Base-by-base conservation (phyloP, 2,888 invertebrate species). In the Camptogramma bilineatum region DNA sequence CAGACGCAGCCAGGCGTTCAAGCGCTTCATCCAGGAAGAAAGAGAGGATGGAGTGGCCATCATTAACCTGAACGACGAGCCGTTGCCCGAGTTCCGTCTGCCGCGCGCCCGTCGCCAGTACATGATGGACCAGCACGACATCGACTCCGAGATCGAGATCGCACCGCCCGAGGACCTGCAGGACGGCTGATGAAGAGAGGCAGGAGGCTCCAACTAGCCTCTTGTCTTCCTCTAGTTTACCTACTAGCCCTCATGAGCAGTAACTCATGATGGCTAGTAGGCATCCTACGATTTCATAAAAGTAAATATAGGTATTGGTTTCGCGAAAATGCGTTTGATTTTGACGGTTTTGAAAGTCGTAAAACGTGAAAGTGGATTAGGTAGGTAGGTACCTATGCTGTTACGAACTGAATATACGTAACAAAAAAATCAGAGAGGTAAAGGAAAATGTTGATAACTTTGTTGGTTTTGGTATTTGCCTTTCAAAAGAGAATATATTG, bases 51-150 rank as follows among this genome's bases (percentile, higher is more conserved):
- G 83, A 1, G 79, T 88, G 19, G 80, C 80, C 1, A 61, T 89
- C 62, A 65, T 87, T 52, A 77, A 75, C 48, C 68, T 88, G 28
- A 85, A 82, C 70, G 70, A 63, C 7, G 82, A 69, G 1, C 85
- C 87, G 2, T 69, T 85, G 62, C 88, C 88, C 0, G 72, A 76
- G 71, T 80, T 88, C 70, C 79, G 79, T 0, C 81, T 90, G 66
- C 85, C 88, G 18, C 66, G 65, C 52, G 63, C 73, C 18, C 79
- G 86, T 13, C 74, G 86, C 8, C 90, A 88, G 77, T 87, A 87
- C 76, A 86, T 84, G 83, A 52, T 46, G 65, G 61, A 72, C 67
- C 16, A 72, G 65, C 52, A 52, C 2, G 52, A 39, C 39, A 4
- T 18, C n/a, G 56, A 57, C 16, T 47, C 62, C 0, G 56, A 24